Evolutionary conservation across 2,888 invertebrate species (phyloP).

Genomic region (Acholoe squamosa): DNA sequence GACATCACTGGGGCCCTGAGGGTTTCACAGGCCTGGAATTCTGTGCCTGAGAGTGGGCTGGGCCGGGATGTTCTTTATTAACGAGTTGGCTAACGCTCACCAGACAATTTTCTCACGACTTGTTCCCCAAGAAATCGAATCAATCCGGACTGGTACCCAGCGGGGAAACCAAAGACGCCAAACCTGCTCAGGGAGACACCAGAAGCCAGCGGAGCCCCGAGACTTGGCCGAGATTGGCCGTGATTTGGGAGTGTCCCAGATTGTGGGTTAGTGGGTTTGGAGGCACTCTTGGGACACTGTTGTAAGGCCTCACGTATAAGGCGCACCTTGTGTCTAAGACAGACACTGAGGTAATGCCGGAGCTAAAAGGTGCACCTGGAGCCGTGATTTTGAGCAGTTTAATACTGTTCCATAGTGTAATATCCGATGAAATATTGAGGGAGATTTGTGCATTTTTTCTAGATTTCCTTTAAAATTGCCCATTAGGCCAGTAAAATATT

Average conservation of each 20-base stretch:
- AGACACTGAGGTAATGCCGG: background rate
- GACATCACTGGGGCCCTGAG: no score
- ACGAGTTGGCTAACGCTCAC: constrained; percentile 27
- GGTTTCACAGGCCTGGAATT: no score
- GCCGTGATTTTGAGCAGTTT: no score
- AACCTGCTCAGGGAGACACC: background rate
- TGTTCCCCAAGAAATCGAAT: background rate
- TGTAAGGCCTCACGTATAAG: background rate
- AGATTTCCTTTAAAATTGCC: no score
- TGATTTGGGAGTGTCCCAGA: background rate
- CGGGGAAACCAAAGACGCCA: background rate
- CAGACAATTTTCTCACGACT: constrained; percentile 34
- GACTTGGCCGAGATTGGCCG: background rate
- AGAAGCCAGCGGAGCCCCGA: background rate
- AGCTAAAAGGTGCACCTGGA: no score
- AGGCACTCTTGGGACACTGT: background rate
- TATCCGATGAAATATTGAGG: no score
- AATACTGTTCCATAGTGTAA: no score
- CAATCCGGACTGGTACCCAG: background rate
- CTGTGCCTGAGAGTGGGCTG: background rate
- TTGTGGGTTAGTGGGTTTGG: background rate
- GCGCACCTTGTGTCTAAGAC: background rate
- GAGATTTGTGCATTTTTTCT: no score
- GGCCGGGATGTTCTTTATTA: background rate
- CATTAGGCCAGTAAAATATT: no score